Conservation (phyloP, 1,140 invertebrate species). For the Mya arenaria region DNA sequence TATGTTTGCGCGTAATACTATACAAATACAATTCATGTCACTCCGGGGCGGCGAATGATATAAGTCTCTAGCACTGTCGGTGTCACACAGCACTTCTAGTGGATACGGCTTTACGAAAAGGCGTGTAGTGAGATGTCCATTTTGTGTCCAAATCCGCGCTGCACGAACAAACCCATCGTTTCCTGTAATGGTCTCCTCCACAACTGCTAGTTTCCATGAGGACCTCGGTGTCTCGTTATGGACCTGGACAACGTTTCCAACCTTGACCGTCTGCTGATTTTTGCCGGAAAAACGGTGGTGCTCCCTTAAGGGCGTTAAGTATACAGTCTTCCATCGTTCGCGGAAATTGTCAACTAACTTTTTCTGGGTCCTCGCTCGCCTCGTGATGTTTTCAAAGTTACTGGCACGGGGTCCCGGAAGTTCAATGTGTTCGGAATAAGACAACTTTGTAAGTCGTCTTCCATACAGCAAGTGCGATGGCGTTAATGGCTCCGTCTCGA, state of each 20-base stretch:
- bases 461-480: no score
- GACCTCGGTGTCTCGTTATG: constrained; percentile 2
- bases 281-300: not conserved
- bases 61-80: no score
- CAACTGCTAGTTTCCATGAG: not conserved
- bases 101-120: constrained; percentile 6
- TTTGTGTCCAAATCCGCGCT: not conserved
- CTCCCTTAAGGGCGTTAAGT: not conserved
- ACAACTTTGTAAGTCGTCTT: no score
- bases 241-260: constrained; percentile 30
- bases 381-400: no score
- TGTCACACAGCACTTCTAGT: not conserved
- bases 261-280: not conserved
- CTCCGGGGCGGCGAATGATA: no score
- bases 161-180: not conserved
- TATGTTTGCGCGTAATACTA: no score
- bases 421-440: no score
- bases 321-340: constrained; percentile 4
- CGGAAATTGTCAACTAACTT: no score
- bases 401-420: no score
- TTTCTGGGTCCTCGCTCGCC: no score
- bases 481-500: no score
- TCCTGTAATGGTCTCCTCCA: constrained; percentile 3
- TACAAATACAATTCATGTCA: no score
- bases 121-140: not conserved